Evolutionary conservation across 2,888 invertebrate genomes (phyloP).

Genomic region (Pristionchus fissidentatus): DNA sequence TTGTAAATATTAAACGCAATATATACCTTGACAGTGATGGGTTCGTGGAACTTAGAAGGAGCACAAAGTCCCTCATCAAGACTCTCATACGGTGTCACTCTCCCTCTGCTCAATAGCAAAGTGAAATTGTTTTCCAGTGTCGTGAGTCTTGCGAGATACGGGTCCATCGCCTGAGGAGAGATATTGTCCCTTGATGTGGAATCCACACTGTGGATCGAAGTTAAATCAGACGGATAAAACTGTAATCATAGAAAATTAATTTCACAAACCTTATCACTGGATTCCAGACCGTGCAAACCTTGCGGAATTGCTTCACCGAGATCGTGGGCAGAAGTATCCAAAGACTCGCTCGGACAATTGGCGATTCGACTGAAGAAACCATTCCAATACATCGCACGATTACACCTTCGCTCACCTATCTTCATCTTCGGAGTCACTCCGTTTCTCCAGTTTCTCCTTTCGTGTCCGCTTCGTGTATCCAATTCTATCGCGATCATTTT

Average conservation of each 20-base stretch:
- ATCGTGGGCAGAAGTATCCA: conserved; percentile 37
- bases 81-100: conserved; percentile 66
- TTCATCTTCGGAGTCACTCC: conserved; percentile 44
- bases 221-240: not conserved
- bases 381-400: not conserved
- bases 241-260: not conserved
- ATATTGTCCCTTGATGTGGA: not conserved
- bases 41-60: conserved; percentile 66
- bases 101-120: conserved; percentile 66
- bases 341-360: not conserved
- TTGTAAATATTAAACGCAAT: too few species aligned
- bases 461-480: conserved; percentile 74
- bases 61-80: conserved; percentile 71
- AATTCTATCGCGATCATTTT: conserved; percentile 73
- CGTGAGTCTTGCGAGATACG: conserved; percentile 69
- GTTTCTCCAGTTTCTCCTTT: conserved; percentile 51
- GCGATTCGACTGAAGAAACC: not conserved
- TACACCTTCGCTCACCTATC: not conserved
- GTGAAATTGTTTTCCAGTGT: conserved; percentile 73
- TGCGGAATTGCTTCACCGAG: conserved; percentile 45
- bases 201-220: not conserved
- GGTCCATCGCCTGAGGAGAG: conserved; percentile 57
- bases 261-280: conserved; percentile 38
- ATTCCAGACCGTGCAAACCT: conserved; percentile 45
- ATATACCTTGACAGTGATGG: conserved; percentile 68